Percentiles rank a stretch among this genome's conserved stretches.
Evolutionary conservation across 2,888 invertebrate genomes (phyloP).

Genomic region (Nudaria mundana): DNA sequence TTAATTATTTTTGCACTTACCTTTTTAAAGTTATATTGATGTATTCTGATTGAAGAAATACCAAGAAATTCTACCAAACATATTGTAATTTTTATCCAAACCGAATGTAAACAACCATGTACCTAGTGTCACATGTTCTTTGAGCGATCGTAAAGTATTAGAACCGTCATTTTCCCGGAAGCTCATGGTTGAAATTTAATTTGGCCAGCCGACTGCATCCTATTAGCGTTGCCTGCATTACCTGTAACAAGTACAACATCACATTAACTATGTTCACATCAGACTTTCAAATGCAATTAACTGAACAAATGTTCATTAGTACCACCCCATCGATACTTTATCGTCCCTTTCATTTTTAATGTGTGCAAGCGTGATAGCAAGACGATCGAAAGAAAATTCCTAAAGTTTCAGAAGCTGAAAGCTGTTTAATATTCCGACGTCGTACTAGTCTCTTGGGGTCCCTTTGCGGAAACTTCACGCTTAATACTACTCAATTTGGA

Average conservation of each 20-base stretch:
- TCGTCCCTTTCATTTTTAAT: constrained; percentile 14
- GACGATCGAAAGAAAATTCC: constrained; percentile 30
- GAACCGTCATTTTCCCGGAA: too few species aligned
- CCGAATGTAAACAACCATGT: too few species aligned
- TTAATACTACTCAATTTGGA: constrained; percentile 29
- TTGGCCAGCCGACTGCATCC: not conserved
- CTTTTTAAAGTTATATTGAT: too few species aligned
- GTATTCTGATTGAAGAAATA: too few species aligned
- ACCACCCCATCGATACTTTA: constrained; percentile 26
- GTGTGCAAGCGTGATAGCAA: constrained; percentile 15
- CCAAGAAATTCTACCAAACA: too few species aligned
- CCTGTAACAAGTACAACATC: constrained; percentile 34
- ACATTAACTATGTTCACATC: constrained; percentile 23
- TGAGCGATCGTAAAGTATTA: too few species aligned
- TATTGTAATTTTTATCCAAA: too few species aligned
- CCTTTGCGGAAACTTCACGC: constrained; percentile 45
- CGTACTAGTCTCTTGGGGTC: constrained; percentile 42
- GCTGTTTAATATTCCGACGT: constrained; percentile 60
- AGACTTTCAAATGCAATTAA: constrained; percentile 23
- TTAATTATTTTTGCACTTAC: too few species aligned
- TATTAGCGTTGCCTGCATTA: constrained; percentile 17
- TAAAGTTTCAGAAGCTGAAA: constrained; percentile 40
- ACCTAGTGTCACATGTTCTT: too few species aligned
- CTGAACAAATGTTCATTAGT: constrained; percentile 27
- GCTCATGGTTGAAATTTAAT: constrained; percentile 11